These are phyloP conservation scores for human (Homo sapiens) DNA, from an alignment of 2,113 vertebrate species.

Conservation along the genomic window GRCh38 chr6:72103501-72104000, in stretches of 20 bases:
- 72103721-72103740: not conserved
- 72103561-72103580: not conserved
- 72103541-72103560: not conserved
- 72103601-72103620: not conserved
- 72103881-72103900: not conserved
- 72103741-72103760: not conserved
- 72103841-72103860: not conserved
- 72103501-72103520: not conserved
- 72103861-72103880: not conserved
- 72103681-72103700: not conserved
- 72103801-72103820: not conserved
- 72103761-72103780: not conserved
- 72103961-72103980: not conserved
- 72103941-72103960: not conserved
- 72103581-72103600: not conserved
- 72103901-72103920: not conserved
- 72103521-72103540: not conserved
- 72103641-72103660: not conserved
- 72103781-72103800: not conserved
- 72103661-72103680: not conserved
- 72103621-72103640: not conserved
- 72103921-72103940: not conserved
- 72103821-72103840: not conserved
- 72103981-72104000: not conserved
- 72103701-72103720: not conserved